Conservation (phyloP, 2,888 invertebrate species). For the Rhimphoctona megacephalus region DNA sequence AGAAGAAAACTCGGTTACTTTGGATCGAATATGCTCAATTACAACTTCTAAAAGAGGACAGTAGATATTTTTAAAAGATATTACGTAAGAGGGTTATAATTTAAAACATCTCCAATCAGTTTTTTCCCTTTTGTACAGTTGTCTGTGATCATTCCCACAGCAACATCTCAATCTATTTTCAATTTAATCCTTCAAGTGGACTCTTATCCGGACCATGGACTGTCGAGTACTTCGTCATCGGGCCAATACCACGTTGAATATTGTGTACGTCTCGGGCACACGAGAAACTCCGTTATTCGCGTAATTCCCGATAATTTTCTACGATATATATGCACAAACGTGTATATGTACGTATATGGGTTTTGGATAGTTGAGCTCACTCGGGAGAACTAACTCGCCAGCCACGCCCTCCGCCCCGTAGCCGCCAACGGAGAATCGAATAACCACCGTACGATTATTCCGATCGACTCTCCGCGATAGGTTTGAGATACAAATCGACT, state of each 20-base stretch:
- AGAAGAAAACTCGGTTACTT: neutral
- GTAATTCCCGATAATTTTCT: conserved; percentile 64
- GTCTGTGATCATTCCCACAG: neutral
- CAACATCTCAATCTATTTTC: conserved; percentile 8
- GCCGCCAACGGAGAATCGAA: conserved; percentile 63
- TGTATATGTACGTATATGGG: conserved; percentile 15
- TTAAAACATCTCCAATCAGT: neutral
- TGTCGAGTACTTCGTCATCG: neutral
- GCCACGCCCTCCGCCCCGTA: conserved; percentile 58
- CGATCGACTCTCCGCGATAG: conserved; percentile 61
- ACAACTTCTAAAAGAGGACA: neutral
- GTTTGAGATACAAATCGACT: conserved; percentile 16
- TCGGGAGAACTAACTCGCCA: conserved; percentile 65
- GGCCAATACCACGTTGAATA: conserved; percentile 41
- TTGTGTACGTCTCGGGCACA: conserved; percentile 49
- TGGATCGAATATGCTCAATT: neutral
- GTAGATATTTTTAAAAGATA: neutral
- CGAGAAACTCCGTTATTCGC: conserved; percentile 57
- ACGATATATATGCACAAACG: conserved; percentile 25
- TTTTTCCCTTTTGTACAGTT: neutral
- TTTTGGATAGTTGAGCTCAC: conserved; percentile 26
- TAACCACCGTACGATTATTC: conserved; percentile 58
- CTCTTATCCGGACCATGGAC: neutral
- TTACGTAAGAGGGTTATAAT: neutral
- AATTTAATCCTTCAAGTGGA: conserved; percentile 17